phyloP scores from a whole-genome alignment of 2,113 vertebrate species.

The Jacana jacana region DNA sequence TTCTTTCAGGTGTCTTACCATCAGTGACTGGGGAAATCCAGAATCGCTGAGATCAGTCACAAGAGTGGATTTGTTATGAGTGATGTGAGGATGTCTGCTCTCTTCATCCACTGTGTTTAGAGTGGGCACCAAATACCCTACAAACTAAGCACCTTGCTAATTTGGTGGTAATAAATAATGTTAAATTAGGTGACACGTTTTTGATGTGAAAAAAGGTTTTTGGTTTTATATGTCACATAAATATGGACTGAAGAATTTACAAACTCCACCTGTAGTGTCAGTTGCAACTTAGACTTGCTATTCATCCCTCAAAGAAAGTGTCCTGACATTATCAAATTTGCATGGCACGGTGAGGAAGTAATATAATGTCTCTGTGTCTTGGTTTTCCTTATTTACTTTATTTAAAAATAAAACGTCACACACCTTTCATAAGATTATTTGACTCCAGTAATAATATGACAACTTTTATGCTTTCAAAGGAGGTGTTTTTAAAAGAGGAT shows the following conservation, averaged over 20 bases:
- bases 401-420: neutral
- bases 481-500: neutral
- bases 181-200: neutral
- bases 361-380: neutral
- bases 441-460: neutral
- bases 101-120: neutral
- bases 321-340: neutral
- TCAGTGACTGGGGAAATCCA: neutral
- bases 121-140: neutral
- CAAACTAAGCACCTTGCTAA: neutral
- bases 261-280: neutral
- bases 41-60: neutral
- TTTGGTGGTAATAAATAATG: neutral
- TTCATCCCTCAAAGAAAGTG: neutral
- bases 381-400: neutral
- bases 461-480: neutral
- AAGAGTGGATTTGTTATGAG: conserved; percentile 22
- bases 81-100: neutral
- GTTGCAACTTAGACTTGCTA: neutral
- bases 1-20: neutral
- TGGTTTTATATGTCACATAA: neutral
- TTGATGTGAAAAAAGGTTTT: neutral
- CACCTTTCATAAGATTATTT: neutral
- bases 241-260: neutral
- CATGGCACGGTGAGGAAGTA: neutral